Evolutionary conservation across 2,797 vertebrate genomes (phyloP).

Genomic region (Tiaroga cobitis): DNA sequence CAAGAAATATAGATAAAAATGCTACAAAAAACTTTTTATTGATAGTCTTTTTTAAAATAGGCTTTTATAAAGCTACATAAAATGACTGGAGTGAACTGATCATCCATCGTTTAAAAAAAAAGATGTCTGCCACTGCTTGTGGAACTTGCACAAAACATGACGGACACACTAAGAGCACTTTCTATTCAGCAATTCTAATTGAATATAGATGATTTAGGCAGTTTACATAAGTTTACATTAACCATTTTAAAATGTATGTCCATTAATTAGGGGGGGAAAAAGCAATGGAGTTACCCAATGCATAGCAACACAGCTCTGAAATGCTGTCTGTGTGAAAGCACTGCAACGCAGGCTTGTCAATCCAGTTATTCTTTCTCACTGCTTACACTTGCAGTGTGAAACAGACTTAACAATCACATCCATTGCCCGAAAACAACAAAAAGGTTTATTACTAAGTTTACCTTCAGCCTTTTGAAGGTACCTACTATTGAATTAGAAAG

Average conservation of each 20-base stretch:
- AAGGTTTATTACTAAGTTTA: background rate
- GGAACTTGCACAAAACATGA: background rate
- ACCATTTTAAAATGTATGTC: background rate
- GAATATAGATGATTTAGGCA: background rate
- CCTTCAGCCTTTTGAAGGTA: background rate
- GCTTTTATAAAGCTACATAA: background rate
- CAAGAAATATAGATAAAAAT: background rate
- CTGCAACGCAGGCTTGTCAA: background rate
- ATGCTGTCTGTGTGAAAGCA: background rate
- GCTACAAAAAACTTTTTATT: background rate
- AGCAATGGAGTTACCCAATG: background rate
- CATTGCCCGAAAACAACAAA: background rate
- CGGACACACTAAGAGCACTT: background rate
- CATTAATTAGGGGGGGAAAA: background rate
- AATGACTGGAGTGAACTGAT: background rate
- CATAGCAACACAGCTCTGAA: background rate
- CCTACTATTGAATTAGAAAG: background rate
- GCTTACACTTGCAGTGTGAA: background rate
- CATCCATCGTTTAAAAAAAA: background rate
- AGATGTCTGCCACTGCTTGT: background rate
- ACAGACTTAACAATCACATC: constrained; percentile 10
- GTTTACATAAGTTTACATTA: background rate
- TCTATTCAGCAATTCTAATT: background rate
- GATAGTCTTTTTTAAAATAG: background rate
- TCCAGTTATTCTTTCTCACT: background rate